Evolutionary conservation across 2,113 vertebrate species (phyloP).

Genomic region (Cynocephalus volans): DNA sequence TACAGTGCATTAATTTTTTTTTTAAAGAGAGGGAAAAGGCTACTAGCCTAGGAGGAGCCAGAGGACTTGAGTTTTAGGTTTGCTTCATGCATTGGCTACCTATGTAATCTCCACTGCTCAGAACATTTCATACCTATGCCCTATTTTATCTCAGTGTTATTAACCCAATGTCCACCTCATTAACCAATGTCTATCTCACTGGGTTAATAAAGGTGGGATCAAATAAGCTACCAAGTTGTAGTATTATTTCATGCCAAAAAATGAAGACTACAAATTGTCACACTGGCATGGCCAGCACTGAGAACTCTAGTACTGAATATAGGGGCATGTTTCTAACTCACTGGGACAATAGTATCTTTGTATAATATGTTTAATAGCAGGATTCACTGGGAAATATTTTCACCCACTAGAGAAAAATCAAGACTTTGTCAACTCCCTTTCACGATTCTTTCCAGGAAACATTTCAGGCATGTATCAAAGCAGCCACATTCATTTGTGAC

Average conservation of each 20-base stretch:
- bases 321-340: conserved; percentile 65
- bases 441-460: conserved; percentile 88
- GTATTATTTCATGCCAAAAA: background rate
- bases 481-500: conserved; percentile 86
- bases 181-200: background rate
- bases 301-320: background rate
- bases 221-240: background rate
- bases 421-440: conserved; percentile 89
- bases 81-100: background rate
- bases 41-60: background rate
- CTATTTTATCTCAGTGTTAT: background rate
- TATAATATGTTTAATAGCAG: conserved; percentile 82
- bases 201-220: background rate
- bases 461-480: conserved; percentile 88
- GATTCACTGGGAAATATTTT: conserved; percentile 87
- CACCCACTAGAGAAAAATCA: conserved; percentile 88
- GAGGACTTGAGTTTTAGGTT: background rate
- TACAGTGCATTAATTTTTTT: background rate
- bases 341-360: conserved; percentile 84
- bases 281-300: background rate
- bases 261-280: conserved; percentile 26
- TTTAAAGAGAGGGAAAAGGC: background rate
- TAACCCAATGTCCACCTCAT: background rate
- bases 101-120: background rate
- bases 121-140: background rate